Conservation (phyloP, 1,140 invertebrate species). For the Scaptomyza hsui region DNA sequence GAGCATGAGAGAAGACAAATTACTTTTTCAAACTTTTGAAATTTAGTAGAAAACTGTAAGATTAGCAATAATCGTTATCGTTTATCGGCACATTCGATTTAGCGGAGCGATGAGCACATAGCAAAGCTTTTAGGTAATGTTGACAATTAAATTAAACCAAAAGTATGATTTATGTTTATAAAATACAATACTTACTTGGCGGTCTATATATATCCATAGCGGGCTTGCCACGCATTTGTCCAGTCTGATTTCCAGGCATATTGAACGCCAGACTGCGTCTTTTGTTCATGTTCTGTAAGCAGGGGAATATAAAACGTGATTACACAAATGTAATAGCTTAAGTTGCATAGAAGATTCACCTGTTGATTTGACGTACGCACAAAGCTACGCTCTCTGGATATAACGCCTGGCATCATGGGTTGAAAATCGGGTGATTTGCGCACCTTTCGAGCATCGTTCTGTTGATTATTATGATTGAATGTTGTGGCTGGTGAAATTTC, state of each 20-base stretch:
- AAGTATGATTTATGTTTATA: not conserved
- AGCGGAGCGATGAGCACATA: conserved; percentile 16
- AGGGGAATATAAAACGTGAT: conserved; percentile 8
- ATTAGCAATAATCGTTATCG: not conserved
- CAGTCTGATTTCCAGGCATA: conserved; percentile 71
- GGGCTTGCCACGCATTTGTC: conserved; percentile 87
- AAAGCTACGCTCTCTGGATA: conserved; percentile 87
- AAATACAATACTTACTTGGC: conserved; percentile 89
- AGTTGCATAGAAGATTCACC: conserved; percentile 34
- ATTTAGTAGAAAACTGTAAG: too few species aligned
- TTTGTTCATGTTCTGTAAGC: conserved; percentile 78
- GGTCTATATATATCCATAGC: conserved; percentile 94
- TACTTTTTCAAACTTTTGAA: too few species aligned
- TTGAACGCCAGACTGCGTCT: conserved; percentile 82
- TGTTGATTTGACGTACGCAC: conserved; percentile 86
- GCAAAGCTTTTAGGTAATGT: conserved; percentile 31
- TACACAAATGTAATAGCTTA: conserved; percentile 2
- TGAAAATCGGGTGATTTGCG: conserved; percentile 81
- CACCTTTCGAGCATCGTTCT: conserved; percentile 72
- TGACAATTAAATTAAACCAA: not conserved
- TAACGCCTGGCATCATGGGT: conserved; percentile 84
- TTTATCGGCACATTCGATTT: not conserved
- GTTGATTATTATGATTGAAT: conserved; percentile 56
- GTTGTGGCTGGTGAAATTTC: conserved; percentile 67
- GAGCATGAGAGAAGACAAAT: not conserved